Evolutionary conservation across 2,888 invertebrate species (phyloP).

Genomic region (Stictocephala bisonia): DNA sequence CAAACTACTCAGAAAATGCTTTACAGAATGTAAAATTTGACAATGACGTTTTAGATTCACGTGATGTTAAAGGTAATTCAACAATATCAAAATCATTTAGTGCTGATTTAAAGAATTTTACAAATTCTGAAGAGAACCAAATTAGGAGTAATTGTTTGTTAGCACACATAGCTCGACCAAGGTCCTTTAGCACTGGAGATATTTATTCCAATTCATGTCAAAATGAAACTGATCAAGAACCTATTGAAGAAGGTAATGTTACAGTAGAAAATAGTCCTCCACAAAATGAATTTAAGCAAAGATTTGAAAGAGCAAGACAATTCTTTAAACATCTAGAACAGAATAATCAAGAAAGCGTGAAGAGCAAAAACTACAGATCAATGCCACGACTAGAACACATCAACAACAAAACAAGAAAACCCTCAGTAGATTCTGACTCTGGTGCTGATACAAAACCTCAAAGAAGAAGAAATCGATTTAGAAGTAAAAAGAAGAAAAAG

Average conservation of each 20-base stretch:
- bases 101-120: too few species aligned
- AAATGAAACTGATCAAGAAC: too few species aligned
- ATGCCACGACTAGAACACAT: conserved; percentile 17
- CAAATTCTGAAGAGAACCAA: too few species aligned
- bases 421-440: conserved; percentile 45
- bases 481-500: conserved; percentile 28
- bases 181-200: conserved; percentile 41
- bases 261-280: not conserved
- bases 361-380: conserved; percentile 14
- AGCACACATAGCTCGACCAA: not conserved
- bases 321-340: conserved; percentile 50
- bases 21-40: too few species aligned
- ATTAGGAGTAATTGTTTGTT: not conserved
- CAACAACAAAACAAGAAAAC: conserved; percentile 9
- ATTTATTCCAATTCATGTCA: conserved; percentile 22
- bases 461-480: conserved; percentile 32
- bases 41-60: too few species aligned
- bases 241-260: too few species aligned
- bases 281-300: conserved; percentile 42
- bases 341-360: not conserved
- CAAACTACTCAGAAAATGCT: too few species aligned
- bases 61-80: too few species aligned
- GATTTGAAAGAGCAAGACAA: conserved; percentile 51
- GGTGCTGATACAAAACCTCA: conserved; percentile 29
- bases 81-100: too few species aligned